A percentile compares a stretch with the other conserved stretches of the same genome.
phyloP scores from a whole-genome alignment of 2,888 invertebrate genomes.

The Scaptomyza cyrtandrae region DNA sequence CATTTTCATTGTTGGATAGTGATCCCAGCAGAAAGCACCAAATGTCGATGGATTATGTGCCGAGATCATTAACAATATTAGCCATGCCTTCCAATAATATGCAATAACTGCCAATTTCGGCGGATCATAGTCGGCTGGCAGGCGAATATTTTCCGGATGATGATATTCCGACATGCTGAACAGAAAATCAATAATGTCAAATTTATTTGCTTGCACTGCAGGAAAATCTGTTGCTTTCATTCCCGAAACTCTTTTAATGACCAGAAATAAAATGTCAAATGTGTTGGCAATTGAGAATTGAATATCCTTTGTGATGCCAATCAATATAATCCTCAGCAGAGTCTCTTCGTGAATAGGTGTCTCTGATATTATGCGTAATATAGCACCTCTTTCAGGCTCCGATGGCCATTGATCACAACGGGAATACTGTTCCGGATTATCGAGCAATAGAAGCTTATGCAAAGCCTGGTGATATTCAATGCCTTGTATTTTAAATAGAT shows the following conservation, averaged over 20 bases:
- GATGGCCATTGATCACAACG: conserved; percentile 95
- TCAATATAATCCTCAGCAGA: conserved; percentile 91
- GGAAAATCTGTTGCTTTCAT: conserved; percentile 90
- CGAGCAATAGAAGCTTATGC: conserved; percentile 92
- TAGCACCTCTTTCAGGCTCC: conserved; percentile 92
- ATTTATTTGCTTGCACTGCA: conserved; percentile 90
- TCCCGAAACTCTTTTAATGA: conserved; percentile 93
- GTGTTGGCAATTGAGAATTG: conserved; percentile 93
- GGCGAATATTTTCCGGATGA: conserved; percentile 95
- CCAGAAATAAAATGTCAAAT: conserved; percentile 93
- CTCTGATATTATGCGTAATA: conserved; percentile 93
- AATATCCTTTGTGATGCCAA: conserved; percentile 91
- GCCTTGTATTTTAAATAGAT: conserved; percentile 89
- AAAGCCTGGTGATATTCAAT: conserved; percentile 91
- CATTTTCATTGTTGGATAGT: conserved; percentile 94
- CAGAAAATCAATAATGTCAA: conserved; percentile 94
- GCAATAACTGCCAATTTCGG: conserved; percentile 96
- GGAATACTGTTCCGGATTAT: conserved; percentile 91
- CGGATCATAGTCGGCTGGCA: conserved; percentile 92
- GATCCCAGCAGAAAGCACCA: conserved; percentile 94
- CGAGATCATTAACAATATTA: conserved; percentile 92
- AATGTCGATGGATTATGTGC: conserved; percentile 96
- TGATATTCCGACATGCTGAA: conserved; percentile 96
- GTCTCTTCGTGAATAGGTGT: conserved; percentile 95
- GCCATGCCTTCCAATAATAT: conserved; percentile 98